A percentile compares a stretch with the other conserved stretches of the same genome.
Conservation (phyloP, 2,888 invertebrate genomes). For the Nemoura dubitans region DNA sequence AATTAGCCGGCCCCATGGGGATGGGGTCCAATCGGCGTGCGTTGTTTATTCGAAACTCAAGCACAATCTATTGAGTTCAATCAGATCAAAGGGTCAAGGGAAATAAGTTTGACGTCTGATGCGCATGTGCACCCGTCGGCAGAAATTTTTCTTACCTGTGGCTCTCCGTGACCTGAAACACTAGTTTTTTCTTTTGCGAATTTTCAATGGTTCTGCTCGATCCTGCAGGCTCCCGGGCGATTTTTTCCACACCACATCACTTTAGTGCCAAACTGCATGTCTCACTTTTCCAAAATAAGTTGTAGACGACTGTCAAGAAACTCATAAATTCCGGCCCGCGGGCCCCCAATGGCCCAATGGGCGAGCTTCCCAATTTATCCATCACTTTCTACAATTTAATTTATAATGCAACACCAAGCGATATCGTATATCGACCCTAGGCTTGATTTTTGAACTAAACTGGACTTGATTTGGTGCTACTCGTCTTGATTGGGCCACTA, state of each 20-base stretch:
- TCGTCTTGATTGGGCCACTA: not conserved
- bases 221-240: not conserved
- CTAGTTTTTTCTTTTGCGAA: not conserved
- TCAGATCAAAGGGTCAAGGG: not conserved
- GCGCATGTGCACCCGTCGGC: not conserved
- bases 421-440: not conserved
- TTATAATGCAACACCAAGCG: not conserved
- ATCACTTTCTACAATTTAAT: not conserved
- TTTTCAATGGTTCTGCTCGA: not conserved
- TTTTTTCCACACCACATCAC: not conserved
- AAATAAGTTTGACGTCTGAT: not conserved
- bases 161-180: not conserved
- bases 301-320: not conserved
- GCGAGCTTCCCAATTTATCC: not conserved
- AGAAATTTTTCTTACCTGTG: not conserved
- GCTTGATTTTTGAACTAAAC: not conserved
- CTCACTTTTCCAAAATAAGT: not conserved
- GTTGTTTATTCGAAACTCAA: too few species aligned
- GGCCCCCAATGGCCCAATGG: too few species aligned
- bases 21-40: too few species aligned
- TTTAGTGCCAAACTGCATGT: too few species aligned
- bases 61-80: not conserved
- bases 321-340: not conserved
- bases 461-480: not conserved
- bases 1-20: too few species aligned